Base-by-base conservation (phyloP, 2,797 vertebrate species). In the Florisuga fusca region DNA sequence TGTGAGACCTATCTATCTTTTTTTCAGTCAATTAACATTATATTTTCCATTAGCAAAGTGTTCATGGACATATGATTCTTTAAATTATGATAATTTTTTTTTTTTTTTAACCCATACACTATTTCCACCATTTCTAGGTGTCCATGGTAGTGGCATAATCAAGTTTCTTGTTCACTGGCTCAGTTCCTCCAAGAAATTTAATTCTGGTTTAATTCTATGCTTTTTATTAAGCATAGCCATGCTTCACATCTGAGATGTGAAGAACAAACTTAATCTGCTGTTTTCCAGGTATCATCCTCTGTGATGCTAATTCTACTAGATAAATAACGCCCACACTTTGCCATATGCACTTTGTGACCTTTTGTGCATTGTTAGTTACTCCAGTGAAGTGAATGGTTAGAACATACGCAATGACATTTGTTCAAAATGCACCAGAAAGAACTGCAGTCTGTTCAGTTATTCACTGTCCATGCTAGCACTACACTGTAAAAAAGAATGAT, bases 351-450 rank as follows among this genome's bases (percentile, higher is more conserved):
- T 88, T 78, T 46, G 50, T 43, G 91, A 84, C 14, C 9, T 77
- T 87, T 90, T 63, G 54, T 31, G 73, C 57, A 71, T 74, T 14
- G 0, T 80, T 87, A 73, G 21, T 66, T 90, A 62, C 41, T 94
- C 77, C 50, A 43, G 43, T 66, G 36, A 79, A 94, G 36, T 33
- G 76, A 93, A 76, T 79, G 77, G 76, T 90, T 46, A 86, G 80
- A 93, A 77, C 53, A 79, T 76, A 93, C 90, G 71, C 34, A 74
- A 67, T 61, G 51, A n/a, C 90, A 92, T 82, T 87, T 89, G 67
- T 64, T 89, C 84, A 94, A 91, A 67, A 79, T 58, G 26, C 2
- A 2, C 55, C 54, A 92, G 81, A 90, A 88, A 79, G 67, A 90
- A n/a, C 20, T 73, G 80, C 80, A 88, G 43, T 86, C 88, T 93